Evolutionary conservation across 2,888 invertebrate species (phyloP).

Genomic region (Mythimna ferrago): DNA sequence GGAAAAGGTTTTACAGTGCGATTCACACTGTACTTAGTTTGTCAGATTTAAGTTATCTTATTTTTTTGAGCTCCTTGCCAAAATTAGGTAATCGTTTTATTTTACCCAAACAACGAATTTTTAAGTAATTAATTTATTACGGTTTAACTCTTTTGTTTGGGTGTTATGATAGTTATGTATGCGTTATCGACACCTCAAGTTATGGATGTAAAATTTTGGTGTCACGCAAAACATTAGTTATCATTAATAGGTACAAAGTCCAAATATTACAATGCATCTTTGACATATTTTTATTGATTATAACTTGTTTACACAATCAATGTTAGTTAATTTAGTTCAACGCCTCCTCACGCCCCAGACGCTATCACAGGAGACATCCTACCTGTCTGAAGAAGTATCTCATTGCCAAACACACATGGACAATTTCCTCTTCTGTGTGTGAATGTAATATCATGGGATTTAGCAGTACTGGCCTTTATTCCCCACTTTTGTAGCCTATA

Average conservation of each 20-base stretch:
- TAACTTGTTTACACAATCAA: background rate
- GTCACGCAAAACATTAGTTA: background rate
- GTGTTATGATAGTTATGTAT: too few species aligned
- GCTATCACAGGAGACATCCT: too few species aligned
- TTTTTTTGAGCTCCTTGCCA: background rate
- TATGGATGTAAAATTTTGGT: too few species aligned
- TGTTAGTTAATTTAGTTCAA: background rate
- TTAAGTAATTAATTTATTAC: background rate
- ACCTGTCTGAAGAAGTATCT: too few species aligned
- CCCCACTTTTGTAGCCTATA: background rate
- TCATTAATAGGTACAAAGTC: conserved; percentile 7
- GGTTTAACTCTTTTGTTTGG: background rate
- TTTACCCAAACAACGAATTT: background rate
- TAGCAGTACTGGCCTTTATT: background rate
- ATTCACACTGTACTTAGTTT: too few species aligned
- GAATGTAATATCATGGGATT: too few species aligned
- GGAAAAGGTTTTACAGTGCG: too few species aligned
- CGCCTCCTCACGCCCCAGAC: too few species aligned
- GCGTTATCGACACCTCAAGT: too few species aligned
- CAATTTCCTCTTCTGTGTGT: too few species aligned
- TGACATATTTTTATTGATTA: background rate
- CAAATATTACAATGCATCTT: conserved; percentile 13
- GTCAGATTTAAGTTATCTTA: background rate
- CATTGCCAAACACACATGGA: too few species aligned
- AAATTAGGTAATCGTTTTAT: background rate